Evolutionary conservation across 2,797 vertebrate genomes (phyloP).

Genomic region (Limosa lapponica): DNA sequence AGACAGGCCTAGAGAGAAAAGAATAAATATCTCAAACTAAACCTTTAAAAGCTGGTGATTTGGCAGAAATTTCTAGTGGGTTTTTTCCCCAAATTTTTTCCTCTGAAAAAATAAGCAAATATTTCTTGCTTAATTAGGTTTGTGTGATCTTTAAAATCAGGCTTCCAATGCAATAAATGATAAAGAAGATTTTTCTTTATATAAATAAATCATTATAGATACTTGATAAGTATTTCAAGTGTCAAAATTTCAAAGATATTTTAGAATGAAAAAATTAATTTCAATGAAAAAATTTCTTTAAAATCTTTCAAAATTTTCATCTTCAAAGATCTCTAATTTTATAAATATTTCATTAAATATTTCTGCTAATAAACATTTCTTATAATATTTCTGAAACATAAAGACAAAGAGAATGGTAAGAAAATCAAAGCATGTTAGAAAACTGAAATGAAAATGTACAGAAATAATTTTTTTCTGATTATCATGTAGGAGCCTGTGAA

Average conservation of each 20-base stretch:
- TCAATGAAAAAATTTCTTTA: not conserved
- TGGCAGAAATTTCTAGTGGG: not conserved
- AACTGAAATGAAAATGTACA: not conserved
- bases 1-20: not conserved
- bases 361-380: not conserved
- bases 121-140: not conserved
- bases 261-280: not conserved
- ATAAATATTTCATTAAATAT: not conserved
- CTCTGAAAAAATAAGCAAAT: not conserved
- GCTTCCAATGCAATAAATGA: not conserved
- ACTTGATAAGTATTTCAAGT: not conserved
- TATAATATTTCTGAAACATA: not conserved
- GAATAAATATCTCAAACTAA: not conserved
- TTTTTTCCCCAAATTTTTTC: not conserved
- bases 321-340: not conserved
- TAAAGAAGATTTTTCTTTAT: not conserved
- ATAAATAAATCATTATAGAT: not conserved
- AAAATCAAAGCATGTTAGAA: not conserved
- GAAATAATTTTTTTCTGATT: not conserved
- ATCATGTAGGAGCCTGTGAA: not conserved
- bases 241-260: not conserved
- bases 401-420: not conserved
- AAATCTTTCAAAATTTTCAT: not conserved
- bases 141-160: not conserved
- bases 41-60: not conserved